Evolutionary conservation across 2,888 invertebrate genomes (phyloP).

Genomic region (Perizoma flavofasciatum): DNA sequence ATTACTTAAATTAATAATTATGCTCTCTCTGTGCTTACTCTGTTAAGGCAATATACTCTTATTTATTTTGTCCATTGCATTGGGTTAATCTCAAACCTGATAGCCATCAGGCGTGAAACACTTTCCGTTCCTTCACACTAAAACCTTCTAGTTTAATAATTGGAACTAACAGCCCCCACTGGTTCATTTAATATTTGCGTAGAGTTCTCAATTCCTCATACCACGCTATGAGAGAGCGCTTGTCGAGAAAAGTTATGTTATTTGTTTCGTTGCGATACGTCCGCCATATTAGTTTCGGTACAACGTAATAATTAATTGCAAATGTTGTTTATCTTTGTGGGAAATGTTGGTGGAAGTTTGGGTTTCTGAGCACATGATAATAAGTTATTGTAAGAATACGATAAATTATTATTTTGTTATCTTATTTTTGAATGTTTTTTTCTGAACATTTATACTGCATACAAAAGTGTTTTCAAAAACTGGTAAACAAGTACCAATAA

Average conservation of each 20-base stretch:
- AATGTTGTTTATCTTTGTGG: slow-evolving; percentile 47
- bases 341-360: slow-evolving; percentile 14
- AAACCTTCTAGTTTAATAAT: too few species aligned
- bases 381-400: slow-evolving; percentile 10
- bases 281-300: slow-evolving; percentile 50
- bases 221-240: slow-evolving; percentile 26
- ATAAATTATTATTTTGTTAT: not conserved
- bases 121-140: too few species aligned
- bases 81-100: too few species aligned
- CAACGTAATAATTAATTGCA: slow-evolving; percentile 64
- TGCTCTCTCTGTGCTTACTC: too few species aligned
- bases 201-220: slow-evolving; percentile 13
- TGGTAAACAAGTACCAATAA: too few species aligned
- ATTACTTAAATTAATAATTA: too few species aligned
- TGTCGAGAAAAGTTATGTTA: slow-evolving; percentile 56
- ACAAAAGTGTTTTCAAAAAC: too few species aligned
- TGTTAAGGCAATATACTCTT: too few species aligned
- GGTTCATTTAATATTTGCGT: not conserved
- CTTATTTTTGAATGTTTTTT: too few species aligned
- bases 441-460: too few species aligned
- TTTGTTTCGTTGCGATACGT: slow-evolving; percentile 62
- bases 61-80: too few species aligned
- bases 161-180: not conserved
- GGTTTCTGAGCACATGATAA: slow-evolving; percentile 9
- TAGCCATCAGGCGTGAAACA: too few species aligned